phyloP scores from a whole-genome alignment of 1,140 invertebrate genomes.

The Macrocentrus cingulum region DNA sequence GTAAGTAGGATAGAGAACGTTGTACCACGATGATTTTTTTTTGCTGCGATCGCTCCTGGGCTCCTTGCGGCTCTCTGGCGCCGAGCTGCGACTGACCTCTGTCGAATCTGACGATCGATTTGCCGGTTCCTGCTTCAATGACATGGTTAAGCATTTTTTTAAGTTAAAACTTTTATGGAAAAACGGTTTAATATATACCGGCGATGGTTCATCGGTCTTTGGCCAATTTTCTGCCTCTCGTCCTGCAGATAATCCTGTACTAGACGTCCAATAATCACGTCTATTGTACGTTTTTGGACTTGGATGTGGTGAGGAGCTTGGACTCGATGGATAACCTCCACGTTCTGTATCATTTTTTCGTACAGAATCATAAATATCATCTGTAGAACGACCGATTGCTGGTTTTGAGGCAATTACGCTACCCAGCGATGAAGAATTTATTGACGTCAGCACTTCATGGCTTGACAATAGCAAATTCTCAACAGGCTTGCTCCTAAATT shows the following conservation, averaged over 20 bases:
- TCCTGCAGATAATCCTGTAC: slow-evolving; percentile 31
- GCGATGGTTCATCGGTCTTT: slow-evolving; percentile 32
- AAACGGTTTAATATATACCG: too few species aligned
- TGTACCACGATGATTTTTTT: slow-evolving; percentile 83
- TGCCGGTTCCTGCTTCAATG: slow-evolving; percentile 39
- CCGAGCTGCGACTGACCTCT: slow-evolving; percentile 41
- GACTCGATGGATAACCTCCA: slow-evolving; percentile 57
- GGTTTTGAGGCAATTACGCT: slow-evolving; percentile 40
- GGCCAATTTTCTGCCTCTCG: slow-evolving; percentile 34
- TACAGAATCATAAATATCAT: slow-evolving; percentile 39
- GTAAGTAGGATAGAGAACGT: slow-evolving; percentile 88
- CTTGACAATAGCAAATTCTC: slow-evolving; percentile 67
- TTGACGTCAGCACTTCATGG: slow-evolving; percentile 64
- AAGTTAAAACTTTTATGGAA: too few species aligned
- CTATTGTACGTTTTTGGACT: slow-evolving; percentile 58
- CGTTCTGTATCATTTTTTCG: slow-evolving; percentile 53
- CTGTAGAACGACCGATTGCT: slow-evolving; percentile 37
- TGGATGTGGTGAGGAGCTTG: slow-evolving; percentile 56
- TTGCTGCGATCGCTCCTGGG: slow-evolving; percentile 60
- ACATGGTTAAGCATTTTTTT: too few species aligned
- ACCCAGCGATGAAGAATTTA: slow-evolving; percentile 49
- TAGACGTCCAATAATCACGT: slow-evolving; percentile 44
- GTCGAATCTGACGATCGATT: slow-evolving; percentile 45
- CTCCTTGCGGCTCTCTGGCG: slow-evolving; percentile 33
- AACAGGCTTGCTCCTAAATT: slow-evolving; percentile 67